Percentiles rank a stretch among this genome's conserved stretches.
Evolutionary conservation across 2,888 invertebrate species (phyloP).

Genomic region (Hyalella azteca): DNA sequence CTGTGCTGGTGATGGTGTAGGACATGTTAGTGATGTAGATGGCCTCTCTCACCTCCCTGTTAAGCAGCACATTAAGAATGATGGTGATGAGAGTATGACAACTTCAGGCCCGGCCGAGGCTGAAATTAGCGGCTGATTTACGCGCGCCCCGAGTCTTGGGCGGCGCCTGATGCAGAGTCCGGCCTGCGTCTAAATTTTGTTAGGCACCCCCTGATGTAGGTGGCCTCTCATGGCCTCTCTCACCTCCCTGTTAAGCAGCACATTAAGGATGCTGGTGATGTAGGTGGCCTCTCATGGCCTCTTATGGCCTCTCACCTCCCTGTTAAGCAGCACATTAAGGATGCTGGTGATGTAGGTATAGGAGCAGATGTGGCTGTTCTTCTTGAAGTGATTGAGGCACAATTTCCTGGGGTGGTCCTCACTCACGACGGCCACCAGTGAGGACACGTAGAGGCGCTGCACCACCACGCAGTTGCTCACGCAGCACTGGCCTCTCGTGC

Average conservation of each 20-base stretch:
- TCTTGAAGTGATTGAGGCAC: conserved; percentile 68
- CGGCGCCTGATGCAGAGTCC: neutral
- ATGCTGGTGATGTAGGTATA: conserved; percentile 68
- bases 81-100: too few relatives aligned
- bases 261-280: conserved; percentile 67
- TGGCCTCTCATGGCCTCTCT: too few relatives aligned
- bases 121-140: neutral
- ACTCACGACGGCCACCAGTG: conserved; percentile 68
- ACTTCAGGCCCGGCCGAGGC: too few relatives aligned
- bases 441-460: conserved; percentile 65
- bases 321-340: conserved; percentile 67
- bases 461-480: conserved; percentile 5
- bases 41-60: conserved; percentile 62
- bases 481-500: neutral
- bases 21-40: neutral
- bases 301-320: conserved; percentile 61
- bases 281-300: too few relatives aligned
- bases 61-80: conserved; percentile 67
- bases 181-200: neutral
- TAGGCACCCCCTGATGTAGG: conserved; percentile 62
- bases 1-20: neutral
- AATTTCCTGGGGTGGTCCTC: conserved; percentile 67
- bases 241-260: conserved; percentile 66
- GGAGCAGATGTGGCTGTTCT: conserved; percentile 68
- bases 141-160: neutral